Base-by-base conservation (phyloP, 2,797 vertebrate genomes). In the Helicolenus hilgendorfi region DNA sequence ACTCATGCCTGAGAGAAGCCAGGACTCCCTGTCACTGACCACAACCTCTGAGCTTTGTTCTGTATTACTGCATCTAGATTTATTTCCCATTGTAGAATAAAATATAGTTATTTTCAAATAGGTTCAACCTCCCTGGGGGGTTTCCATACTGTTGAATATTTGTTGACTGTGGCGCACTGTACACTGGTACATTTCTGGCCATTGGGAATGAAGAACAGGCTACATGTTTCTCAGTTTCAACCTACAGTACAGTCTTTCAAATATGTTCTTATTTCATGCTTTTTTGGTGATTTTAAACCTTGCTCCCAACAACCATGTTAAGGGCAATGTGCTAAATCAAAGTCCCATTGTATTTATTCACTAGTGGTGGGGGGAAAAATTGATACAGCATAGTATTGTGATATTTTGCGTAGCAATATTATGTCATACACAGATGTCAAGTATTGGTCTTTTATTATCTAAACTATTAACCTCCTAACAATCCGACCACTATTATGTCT, bases 1-100 rank as follows among this genome's bases (percentile, higher is more conserved):
- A 89, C 90, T 90, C 85, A 88, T 92, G 94, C 93, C 84, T 83
- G 85, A 92, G 84, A 96, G 92, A 93, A 94, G 89, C 89, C 82
- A 68, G 75, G 71, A 77, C 87, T 93, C 88, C 83, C 89, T 71
- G 81, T 92, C 92, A 94, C 83, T 77, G 90, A 91, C 89, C 91
- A 72, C 90, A 93, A 93, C 92, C 90, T 91, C 89, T 81, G 89
- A 86, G 91, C 90, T 93, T 88, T 92, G 81, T 77, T 84, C 81
- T 81, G 81, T 45, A 69, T 79, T 81, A 72, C 70, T 53, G 27
- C 22, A 83, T 83, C 81, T 33, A 82, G 76, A 87, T 94, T 60
- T 87, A 79, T 93, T 93, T 89, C 75, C 86, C 63, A 36, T 73
- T 86, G 78, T 86, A 78, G 73, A 87, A 72, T 89, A 85, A 81